Evolutionary conservation across 2,113 vertebrate genomes (phyloP), one percentile per base, ranked within the genome.

Genomic region (Epinephelus lanceolatus): DNA sequence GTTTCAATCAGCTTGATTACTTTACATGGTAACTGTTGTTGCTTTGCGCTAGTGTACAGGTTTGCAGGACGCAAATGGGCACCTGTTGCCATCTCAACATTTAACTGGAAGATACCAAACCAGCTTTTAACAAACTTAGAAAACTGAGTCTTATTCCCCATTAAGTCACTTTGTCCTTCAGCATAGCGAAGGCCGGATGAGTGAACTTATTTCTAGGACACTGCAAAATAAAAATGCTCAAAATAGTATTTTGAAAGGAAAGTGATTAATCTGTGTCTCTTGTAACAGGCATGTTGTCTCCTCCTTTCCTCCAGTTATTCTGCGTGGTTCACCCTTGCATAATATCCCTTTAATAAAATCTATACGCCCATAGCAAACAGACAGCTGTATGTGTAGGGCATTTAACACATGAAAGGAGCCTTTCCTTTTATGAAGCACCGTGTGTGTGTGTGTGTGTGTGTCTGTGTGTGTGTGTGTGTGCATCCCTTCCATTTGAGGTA

Each of bases 401-500:
- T 5, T 71, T 33, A 71, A 55, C 12, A 25, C 3, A 14, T 21
- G 12, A 75, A 77, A 33, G 51, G 17, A 49, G 30, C n/a, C 47
- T 19, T 65, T 71, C 9, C 18, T 25, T 71, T 71, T 18, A 13
- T 37, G 40, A 78, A 78, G 53, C 42, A 19, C n/a, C 2, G 10
- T 56, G 30, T 52, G 47, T 55, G 77, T 75, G 53, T 27, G 61
- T 76, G n/a, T 14, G 15, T 21, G 27, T 27, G 27, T 27, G 9
- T 55, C n/a, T 52, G 47, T 53, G 77, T 70, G 53, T 27, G 61
- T 66, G n/a, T 9, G 15, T 55, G 72, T 71, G 15, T 86, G 15
- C 18, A 10, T 30, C 18, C 49, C 61, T 47, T 21, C 18, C 52
- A 57, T 49, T 76, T 18, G 40, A 78, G 55, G 51, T 37, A 79